Evolutionary conservation across 2,797 vertebrate species (phyloP).

Genomic region (Glyptemys insculpta): DNA sequence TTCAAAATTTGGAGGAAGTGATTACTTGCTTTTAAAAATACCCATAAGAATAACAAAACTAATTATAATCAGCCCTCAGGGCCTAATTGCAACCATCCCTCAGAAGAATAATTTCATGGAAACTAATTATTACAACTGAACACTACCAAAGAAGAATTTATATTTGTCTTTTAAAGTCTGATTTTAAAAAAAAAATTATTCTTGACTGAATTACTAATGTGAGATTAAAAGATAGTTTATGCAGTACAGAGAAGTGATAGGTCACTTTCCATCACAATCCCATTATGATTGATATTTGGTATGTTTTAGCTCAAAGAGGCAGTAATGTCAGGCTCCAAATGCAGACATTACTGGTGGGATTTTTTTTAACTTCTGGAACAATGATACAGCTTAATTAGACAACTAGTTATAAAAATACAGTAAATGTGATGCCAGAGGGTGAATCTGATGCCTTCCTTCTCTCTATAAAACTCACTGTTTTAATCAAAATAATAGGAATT

Average conservation of each 20-base stretch:
- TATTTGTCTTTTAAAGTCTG: background rate
- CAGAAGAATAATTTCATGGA: conserved; percentile 27
- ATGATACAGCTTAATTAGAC: conserved; percentile 11
- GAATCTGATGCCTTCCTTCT: background rate
- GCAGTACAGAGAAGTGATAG: background rate
- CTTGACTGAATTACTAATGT: background rate
- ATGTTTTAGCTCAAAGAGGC: background rate
- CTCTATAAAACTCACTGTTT: background rate
- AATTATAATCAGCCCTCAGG: background rate
- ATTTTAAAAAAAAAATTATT: background rate
- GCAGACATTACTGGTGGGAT: background rate
- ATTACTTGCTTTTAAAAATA: conserved; percentile 11
- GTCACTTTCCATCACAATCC: background rate
- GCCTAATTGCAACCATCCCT: background rate
- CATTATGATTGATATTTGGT: background rate
- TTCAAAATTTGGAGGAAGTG: background rate
- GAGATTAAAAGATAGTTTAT: background rate
- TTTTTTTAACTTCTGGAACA: conserved; percentile 17
- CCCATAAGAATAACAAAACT: conserved; percentile 6
- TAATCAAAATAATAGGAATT: conserved; percentile 1
- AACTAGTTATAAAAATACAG: background rate
- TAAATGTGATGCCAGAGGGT: background rate
- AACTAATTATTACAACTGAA: conserved; percentile 20
- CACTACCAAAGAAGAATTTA: background rate
- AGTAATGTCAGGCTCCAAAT: background rate